phyloP scores from a whole-genome alignment of 1,140 invertebrate genomes.

The Neodiprion pinetum region DNA sequence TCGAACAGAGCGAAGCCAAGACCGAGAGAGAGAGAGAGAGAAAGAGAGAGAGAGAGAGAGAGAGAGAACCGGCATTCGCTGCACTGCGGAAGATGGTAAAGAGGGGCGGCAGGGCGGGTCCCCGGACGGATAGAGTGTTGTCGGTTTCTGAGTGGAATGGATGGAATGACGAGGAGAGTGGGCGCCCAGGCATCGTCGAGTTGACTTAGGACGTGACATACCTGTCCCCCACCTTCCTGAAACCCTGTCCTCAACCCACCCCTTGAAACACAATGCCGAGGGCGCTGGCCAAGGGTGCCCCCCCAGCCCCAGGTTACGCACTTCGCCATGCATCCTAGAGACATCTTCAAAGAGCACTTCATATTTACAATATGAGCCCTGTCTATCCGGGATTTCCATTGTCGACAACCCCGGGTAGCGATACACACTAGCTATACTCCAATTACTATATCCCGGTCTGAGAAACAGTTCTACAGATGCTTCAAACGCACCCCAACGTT shows the following conservation, averaged over 20 bases:
- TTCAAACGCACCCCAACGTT: too few species aligned
- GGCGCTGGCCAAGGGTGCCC: background rate
- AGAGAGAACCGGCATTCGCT: background rate
- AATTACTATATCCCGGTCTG: too few species aligned
- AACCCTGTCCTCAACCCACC: background rate
- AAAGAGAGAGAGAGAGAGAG: background rate
- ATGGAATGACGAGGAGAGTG: background rate
- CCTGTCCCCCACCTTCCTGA: conserved; percentile 1
- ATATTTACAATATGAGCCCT: background rate
- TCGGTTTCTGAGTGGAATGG: conserved; percentile 7
- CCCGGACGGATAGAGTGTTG: background rate
- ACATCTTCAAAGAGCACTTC: background rate
- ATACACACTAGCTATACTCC: too few species aligned
- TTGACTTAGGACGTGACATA: conserved; percentile 1
- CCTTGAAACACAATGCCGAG: conserved; percentile 7
- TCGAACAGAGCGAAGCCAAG: too few species aligned
- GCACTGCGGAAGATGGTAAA: too few species aligned
- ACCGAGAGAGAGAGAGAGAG: background rate
- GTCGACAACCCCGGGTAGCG: too few species aligned
- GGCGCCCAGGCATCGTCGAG: background rate
- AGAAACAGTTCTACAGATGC: too few species aligned
- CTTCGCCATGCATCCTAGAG: background rate
- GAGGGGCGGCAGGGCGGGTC: background rate
- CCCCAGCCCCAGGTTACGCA: background rate
- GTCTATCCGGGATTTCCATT: too few species aligned